Evolutionary conservation across 2,888 invertebrate genomes (phyloP).

Genomic region (Erebia ligea): DNA sequence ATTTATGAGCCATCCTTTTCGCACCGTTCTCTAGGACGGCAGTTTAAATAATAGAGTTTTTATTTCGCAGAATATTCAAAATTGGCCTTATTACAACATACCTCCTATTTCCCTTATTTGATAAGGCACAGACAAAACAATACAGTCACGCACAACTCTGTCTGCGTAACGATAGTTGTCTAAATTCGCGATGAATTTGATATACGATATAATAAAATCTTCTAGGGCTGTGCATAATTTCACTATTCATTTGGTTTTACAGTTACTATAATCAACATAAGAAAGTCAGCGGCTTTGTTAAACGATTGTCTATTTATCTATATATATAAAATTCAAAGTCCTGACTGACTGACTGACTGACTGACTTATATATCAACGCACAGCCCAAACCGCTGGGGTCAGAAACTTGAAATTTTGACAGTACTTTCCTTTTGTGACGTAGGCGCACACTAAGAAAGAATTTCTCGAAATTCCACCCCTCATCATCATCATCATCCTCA

Average conservation of each 20-base stretch:
- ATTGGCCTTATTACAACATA: background rate
- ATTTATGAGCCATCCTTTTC: too few relatives aligned
- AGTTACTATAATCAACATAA: background rate
- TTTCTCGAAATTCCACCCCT: too few relatives aligned
- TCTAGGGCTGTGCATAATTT: background rate
- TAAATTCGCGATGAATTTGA: background rate
- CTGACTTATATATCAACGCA: too few relatives aligned
- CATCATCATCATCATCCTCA: too few relatives aligned
- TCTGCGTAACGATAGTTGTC: background rate
- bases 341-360: too few relatives aligned
- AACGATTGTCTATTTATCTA: constrained; percentile 10
- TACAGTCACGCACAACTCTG: background rate
- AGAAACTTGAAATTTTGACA: too few relatives aligned
- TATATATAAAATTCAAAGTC: too few relatives aligned
- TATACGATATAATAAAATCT: background rate
- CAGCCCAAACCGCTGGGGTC: too few relatives aligned
- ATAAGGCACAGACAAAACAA: background rate
- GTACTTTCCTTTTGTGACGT: too few relatives aligned
- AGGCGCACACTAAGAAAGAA: too few relatives aligned
- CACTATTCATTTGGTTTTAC: background rate
- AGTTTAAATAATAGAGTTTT: too few relatives aligned
- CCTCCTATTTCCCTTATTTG: background rate
- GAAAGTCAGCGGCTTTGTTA: constrained; percentile 5
- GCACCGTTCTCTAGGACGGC: too few relatives aligned
- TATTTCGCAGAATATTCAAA: background rate